Evolutionary conservation across 2,113 vertebrate genomes (phyloP).

Genomic region (Rallus limicola): DNA sequence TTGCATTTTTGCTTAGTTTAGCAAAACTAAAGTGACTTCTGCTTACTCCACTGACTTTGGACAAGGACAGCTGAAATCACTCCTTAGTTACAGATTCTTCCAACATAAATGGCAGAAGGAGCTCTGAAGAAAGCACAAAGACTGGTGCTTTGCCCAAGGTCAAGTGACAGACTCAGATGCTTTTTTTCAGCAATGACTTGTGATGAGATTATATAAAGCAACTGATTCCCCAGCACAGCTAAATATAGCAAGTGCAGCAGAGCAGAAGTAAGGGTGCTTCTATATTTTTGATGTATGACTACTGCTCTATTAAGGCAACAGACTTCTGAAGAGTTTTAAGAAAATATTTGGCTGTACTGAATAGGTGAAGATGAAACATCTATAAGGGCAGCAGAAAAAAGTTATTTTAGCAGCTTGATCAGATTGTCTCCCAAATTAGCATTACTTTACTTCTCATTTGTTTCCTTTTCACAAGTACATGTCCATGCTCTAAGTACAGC

Average conservation of each 20-base stretch:
- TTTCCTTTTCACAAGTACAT: neutral
- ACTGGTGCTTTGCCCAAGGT: neutral
- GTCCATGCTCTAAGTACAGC: neutral
- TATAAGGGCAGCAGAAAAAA: neutral
- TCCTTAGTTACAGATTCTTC: neutral
- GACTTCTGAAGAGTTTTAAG: neutral
- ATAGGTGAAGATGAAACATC: neutral
- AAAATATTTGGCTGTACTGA: neutral
- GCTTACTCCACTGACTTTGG: neutral
- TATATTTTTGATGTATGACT: neutral
- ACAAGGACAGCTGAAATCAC: neutral
- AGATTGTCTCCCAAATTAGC: neutral
- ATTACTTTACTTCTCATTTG: neutral
- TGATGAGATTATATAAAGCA: slow-evolving; percentile 7
- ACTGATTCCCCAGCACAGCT: neutral
- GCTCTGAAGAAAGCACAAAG: neutral
- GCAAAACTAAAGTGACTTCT: neutral
- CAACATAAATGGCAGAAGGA: neutral
- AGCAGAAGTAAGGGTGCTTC: slow-evolving; percentile 25
- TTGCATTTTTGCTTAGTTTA: neutral
- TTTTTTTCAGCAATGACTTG: neutral
- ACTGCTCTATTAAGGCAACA: neutral
- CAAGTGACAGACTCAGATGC: neutral
- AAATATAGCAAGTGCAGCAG: slow-evolving; percentile 6
- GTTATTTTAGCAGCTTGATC: neutral